Base-by-base conservation (phyloP, 2,888 invertebrate genomes). In the Pteria penguin region DNA sequence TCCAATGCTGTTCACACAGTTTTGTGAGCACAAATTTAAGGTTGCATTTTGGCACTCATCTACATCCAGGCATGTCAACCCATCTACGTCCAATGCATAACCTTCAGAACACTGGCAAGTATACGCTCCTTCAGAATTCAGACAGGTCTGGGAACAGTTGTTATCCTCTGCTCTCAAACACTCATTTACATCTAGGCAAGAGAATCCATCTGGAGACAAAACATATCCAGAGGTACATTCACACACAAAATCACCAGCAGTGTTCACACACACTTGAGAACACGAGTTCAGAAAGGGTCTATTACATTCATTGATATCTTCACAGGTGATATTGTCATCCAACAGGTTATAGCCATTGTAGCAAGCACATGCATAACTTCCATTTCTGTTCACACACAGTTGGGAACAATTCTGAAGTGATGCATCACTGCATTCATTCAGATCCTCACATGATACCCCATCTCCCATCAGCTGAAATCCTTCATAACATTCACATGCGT, bases 231-330 rank as follows among this genome's bases (percentile, higher is more conserved):
- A 33, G 26, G 22, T 18, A 57, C 72, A 72, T 18, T 65, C 65
- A 65, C 72, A 72, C 1, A n/a, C 22, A 57, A 33, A 72, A 1
- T 52, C 32, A 5, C 72, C 72, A 5, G 31, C 24, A 2, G 4
- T 33, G 29, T 72, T 72, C 54, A 65, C n/a, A 57, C 72, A 72
- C 26, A 11, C n/a, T n/a, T 65, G 33, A 1, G 63, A 65, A 22
- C 63, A 72, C 26, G 24, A n/a, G n/a, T 63, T 36, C n/a, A n/a
- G n/a, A n/a, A n/a, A n/a, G 2, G 27, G n/a, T 24, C 27, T 55
- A 18, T 57, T n/a, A 36, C 72, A 72, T 54, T 72, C 72, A 72
- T 72, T 57, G 3, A 72, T 32, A 54, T 72, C 72, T 11, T 36
- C 57, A 65, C 72, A 72, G 4, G 22, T 29, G 4, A 32, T 57